Base-by-base conservation (phyloP, 2,888 invertebrate species). In the Leptarthrus brevirostris region DNA sequence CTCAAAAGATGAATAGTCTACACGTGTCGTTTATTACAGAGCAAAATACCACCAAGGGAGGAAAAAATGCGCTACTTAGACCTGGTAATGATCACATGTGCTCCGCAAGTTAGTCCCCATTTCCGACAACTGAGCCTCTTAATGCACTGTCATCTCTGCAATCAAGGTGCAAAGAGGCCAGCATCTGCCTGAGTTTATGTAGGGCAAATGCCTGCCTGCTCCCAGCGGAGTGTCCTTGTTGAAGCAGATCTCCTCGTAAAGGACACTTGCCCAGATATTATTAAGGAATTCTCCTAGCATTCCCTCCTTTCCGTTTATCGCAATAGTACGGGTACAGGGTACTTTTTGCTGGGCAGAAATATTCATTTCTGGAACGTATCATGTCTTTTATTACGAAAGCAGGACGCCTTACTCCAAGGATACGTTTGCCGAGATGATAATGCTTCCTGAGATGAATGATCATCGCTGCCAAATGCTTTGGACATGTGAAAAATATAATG, bases 371-470 rank as follows among this genome's bases (percentile, higher is more conserved):
- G n/a, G 49, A 18, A 49, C 14, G 20, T 49, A 12, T 49, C 20
- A 49, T n/a, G 49, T 12, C 49, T 8, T 49, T 49, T 49, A 49
- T 49, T 49, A 49, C 16, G 2, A 49, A 49, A 58, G 18, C 26
- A 34, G 56, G 30, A 26, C 16, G 22, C 30, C 2, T 18, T n/a
- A 12, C 40, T 40, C 40, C 12, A 40, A 40, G n/a, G 8, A 40
- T 40, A 20, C 20, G 18, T 26, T 4, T 6, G 22, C 18, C 3
- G 36, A 20, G 34, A 69, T 52, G 20, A 52, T 69, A 69, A 69
- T 69, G 52, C 20, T 69, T 20, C n/a, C 52, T 52, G 36, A 69
- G 69, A 52, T 69, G 69, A 69, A 69, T 69, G 69, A 69, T 69
- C 69, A 69, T 52, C 52, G 69, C 22, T 30, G 4, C 18, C 69